Base-by-base conservation (phyloP, 1,140 invertebrate species). In the Hyposmocoma kahamanoa region DNA sequence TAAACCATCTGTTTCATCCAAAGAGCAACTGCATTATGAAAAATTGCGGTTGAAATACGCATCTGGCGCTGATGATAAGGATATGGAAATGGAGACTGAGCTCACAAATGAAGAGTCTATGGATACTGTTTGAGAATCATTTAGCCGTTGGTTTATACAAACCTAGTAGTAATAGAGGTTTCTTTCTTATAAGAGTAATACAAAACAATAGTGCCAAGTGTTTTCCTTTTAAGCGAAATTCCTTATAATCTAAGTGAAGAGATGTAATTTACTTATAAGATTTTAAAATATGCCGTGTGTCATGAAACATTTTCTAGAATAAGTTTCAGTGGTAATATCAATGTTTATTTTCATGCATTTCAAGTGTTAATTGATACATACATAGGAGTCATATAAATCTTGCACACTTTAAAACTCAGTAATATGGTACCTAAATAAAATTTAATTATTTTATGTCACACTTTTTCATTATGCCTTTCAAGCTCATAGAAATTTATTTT, bases 1-100 rank as follows among this genome's bases (percentile, higher is more conserved):
- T 41, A 90, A 91, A 67, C 95, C 95, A 6, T 96, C 95, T 9
- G 93, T 97, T 2, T 90, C 90, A 17, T 77, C 89, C 45, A 92
- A 94, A 83, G 93, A 92, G 39, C 80, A 82, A 55, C 53, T 75
- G 53, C 88, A 91, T 70, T 92, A 92, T 57, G 89, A 90, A 50
- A 88, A 88, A 52, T 59, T 92, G 26, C 74, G 87, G 56, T 68
- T 87, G 44, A 80, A 88, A 22, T 91, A 90, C 75, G 84, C 87
- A 5, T 77, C 72, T 1, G 71, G 84, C 10, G 68, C 74, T 26
- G 84, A 86, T 42, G 80, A 81, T 9, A 77, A 69, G 42, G 86
- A 88, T 42, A 84, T 88, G 67, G 81, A 86, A 62, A 86, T 87
- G 80, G 84, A 87, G 64, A 86, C 82, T 48, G 79, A 83, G 58